A percentile compares a stretch with the other conserved stretches of the same genome.
These are phyloP conservation scores for Gymnoscelis rufifasciata DNA, from an alignment of 2,888 invertebrate species.

Conservation along the genomic window DNA sequence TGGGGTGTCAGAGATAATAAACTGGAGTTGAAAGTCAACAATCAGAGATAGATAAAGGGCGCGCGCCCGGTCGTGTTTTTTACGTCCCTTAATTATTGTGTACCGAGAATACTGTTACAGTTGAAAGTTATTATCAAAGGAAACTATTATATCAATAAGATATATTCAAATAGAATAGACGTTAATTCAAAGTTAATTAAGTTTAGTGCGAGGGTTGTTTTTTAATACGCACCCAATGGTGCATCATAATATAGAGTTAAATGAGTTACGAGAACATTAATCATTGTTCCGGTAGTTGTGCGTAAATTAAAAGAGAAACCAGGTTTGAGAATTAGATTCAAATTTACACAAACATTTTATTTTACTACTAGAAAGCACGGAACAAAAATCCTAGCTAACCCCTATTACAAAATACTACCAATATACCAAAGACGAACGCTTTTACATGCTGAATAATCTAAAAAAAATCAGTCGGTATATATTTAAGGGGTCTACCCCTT, in stretches of 20 bases:
- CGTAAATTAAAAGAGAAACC: too few species aligned
- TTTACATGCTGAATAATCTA: too few species aligned
- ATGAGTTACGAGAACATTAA: conserved; percentile 16
- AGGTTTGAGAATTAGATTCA: too few species aligned
- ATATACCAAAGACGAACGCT: too few species aligned
- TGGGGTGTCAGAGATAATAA: conserved; percentile 45
- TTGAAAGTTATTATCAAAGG: background rate
- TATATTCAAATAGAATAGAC: background rate
- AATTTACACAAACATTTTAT: too few species aligned
- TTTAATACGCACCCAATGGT: conserved; percentile 4
- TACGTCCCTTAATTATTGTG: too few species aligned
- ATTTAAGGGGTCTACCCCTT: too few species aligned
- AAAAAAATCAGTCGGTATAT: too few species aligned
- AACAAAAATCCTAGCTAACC: too few species aligned
- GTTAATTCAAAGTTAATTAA: conserved; percentile 16
- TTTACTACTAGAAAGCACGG: too few species aligned
- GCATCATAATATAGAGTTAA: conserved; percentile 7
- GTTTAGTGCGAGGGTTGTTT: conserved; percentile 10
- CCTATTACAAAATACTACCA: too few species aligned
- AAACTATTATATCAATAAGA: conserved; percentile 5
- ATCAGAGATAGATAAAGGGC: conserved; percentile 9
- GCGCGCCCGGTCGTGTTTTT: conserved; percentile 11
- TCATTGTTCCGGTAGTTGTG: conserved; percentile 12
- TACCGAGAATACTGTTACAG: too few species aligned
- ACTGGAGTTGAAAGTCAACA: conserved; percentile 42